Percentiles rank a stretch among this genome's conserved stretches.
phyloP scores from a whole-genome alignment of 64 coral and sea anemone species.

The Montipora efflorescens region DNA sequence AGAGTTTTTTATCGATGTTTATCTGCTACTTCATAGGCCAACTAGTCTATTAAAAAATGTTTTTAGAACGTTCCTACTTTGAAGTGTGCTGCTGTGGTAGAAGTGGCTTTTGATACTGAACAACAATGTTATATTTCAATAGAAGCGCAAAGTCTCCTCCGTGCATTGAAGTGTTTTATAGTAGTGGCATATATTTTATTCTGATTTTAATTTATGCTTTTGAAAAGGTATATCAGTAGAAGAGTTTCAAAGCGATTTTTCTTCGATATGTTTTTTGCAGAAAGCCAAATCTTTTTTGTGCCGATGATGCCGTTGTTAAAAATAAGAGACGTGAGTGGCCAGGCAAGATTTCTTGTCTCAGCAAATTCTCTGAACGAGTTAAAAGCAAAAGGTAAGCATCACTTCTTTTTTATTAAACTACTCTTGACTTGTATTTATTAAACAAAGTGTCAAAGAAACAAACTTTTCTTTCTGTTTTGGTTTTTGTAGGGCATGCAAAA shows the following conservation, averaged over 20 bases:
- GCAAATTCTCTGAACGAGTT: conserved; percentile 8
- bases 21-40: neutral
- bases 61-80: too few species aligned
- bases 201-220: conserved; percentile 4
- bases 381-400: conserved; percentile 16
- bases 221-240: neutral
- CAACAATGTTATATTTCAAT: neutral
- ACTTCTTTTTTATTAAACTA: neutral
- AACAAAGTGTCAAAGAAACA: neutral
- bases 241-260: neutral
- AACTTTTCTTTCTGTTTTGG: neutral
- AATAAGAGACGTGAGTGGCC: conserved; percentile 14
- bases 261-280: neutral
- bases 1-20: neutral
- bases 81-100: neutral
- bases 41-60: too few species aligned
- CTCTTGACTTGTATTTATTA: neutral
- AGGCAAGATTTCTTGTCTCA: neutral
- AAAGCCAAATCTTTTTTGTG: conserved; percentile 3
- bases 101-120: neutral
- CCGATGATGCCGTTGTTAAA: conserved; percentile 7
- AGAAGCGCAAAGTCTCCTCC: too few species aligned
- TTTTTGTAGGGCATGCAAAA: neutral
- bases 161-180: conserved; percentile 17
- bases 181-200: conserved; percentile 5